Base-by-base conservation (phyloP, 2,888 invertebrate genomes). In the Agonopterix heracliana region DNA sequence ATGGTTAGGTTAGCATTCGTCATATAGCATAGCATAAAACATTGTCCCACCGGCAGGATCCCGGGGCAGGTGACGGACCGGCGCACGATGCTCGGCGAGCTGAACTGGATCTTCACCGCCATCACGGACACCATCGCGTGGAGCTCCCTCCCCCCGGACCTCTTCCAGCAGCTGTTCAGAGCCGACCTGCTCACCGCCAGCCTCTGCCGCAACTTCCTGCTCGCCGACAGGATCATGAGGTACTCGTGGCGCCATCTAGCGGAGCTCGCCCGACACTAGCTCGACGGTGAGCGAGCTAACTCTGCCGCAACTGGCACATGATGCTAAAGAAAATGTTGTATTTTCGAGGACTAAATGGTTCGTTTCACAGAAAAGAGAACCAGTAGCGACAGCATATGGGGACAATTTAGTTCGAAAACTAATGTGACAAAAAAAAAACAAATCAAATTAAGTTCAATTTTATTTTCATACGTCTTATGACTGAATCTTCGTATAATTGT, bases 51-150 rank as follows among this genome's bases (percentile, higher is more conserved):
- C 11, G 41, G 7, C 65, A 96, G 96, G 82, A 97, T 99, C 65
- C 99, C 99, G 7, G 99, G 99, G 1, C 95, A 95, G 73, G 91
- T 98, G 61, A 95, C 95, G 60, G 98, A 99, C 87, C 91, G 98
- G 13, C 91, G 98, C 64, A 98, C 99, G 34, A 97, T 99, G 96
- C 90, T 99, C 59, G 99, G 99, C 45, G 99, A 99, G 88, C 89
- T 99, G 53, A 99, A 99, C 90, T 99, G 99, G 99, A 98, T 99
- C 74, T 99, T 99, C 88, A 99, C 99, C 2, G 99, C 99, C 43
- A 98, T 99, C 63, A 99, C 99, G 0, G 99, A 99, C 81, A 99
- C 99, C 9, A 99, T 99, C 72, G 99, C 99, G 1, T 99, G 99
- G 99, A 98, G 98, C 77, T 96, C 95, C 41, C 90, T 99, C 65